Conservation (phyloP, 2,113 vertebrate genomes). For the Candoia aspera region DNA sequence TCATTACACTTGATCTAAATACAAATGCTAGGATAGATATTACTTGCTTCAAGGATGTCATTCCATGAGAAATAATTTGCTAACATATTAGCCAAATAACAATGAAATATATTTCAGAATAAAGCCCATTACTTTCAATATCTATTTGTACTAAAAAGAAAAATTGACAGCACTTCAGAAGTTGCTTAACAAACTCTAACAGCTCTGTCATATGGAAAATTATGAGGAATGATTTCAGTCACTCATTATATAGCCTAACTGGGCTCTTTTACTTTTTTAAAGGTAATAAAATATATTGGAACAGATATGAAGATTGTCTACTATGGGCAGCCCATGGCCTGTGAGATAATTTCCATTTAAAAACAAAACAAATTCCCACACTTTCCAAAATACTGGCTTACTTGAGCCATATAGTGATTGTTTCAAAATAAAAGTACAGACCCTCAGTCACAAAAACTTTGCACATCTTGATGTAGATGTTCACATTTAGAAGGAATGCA, state of each 20-base stretch:
- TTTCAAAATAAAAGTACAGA: neutral
- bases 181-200: neutral
- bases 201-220: neutral
- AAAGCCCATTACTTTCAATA: neutral
- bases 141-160: neutral
- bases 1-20: neutral
- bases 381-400: neutral
- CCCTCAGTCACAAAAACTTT: neutral
- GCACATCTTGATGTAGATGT: neutral
- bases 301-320: neutral
- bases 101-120: neutral
- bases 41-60: neutral
- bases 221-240: neutral
- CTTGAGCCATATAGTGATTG: neutral
- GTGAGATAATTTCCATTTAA: neutral
- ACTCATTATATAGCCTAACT: neutral
- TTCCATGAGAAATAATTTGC: neutral
- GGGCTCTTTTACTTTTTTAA: neutral
- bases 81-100: neutral
- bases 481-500: neutral
- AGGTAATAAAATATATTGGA: neutral
- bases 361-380: neutral
- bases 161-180: neutral
- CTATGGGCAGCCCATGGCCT: neutral
- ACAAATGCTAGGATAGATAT: neutral